phyloP scores from a whole-genome alignment of 2,888 invertebrate species.

The Camptogramma bilineatum region DNA sequence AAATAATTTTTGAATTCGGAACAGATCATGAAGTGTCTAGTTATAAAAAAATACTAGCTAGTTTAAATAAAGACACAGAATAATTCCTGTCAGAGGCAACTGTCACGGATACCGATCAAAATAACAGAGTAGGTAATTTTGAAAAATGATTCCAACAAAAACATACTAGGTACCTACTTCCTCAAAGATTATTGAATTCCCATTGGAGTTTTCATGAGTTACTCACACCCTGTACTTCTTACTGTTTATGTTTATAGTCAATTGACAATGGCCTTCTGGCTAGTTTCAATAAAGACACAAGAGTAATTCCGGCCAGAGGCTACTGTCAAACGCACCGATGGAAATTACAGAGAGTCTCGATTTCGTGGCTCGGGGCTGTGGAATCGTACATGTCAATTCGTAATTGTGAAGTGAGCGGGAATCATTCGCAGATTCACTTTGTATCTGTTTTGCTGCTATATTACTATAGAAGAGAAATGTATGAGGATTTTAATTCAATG shows the following conservation, averaged over 20 bases:
- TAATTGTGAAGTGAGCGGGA: background rate
- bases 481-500: too few relatives aligned
- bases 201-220: too few relatives aligned
- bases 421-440: background rate
- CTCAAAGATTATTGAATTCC: too few relatives aligned
- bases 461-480: background rate
- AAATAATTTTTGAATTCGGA: too few relatives aligned
- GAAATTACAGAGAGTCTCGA: slow-evolving; percentile 26
- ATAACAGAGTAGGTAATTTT: too few relatives aligned
- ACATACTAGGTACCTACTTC: too few relatives aligned
- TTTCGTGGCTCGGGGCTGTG: slow-evolving; percentile 2
- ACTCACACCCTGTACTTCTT: background rate
- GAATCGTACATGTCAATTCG: slow-evolving; percentile 25
- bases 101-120: too few relatives aligned
- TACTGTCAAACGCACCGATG: slow-evolving; percentile 24
- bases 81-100: too few relatives aligned
- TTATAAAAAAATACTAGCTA: too few relatives aligned
- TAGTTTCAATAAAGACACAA: slow-evolving; percentile 11
- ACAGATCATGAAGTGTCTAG: too few relatives aligned
- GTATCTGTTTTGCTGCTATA: background rate
- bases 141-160: too few relatives aligned
- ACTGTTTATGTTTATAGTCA: background rate
- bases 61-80: too few relatives aligned
- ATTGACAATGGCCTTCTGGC: background rate
- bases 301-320: slow-evolving; percentile 27